phyloP scores from a whole-genome alignment of 2,888 invertebrate genomes.

The Erebia ligea region DNA sequence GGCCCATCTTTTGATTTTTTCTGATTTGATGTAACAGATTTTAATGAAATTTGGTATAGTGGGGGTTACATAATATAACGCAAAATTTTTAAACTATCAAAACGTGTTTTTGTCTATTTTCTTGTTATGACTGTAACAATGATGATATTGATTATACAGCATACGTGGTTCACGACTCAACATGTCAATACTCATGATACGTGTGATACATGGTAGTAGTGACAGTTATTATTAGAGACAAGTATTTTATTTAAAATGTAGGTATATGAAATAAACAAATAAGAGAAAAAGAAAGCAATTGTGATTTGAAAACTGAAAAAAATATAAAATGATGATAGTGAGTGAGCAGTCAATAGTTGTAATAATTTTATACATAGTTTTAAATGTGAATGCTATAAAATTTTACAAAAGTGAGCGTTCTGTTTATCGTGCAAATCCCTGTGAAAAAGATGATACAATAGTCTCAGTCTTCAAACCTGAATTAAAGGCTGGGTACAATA shows the following conservation, averaged over 20 bases:
- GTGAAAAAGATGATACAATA: conserved; percentile 14
- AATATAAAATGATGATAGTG: conserved; percentile 17
- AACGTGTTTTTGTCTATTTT: conserved; percentile 2
- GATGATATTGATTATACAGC: neutral
- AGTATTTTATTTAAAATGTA: neutral
- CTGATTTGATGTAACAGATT: too few species aligned
- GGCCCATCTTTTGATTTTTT: too few species aligned
- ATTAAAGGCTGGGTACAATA: conserved; percentile 31
- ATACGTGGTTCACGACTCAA: neutral
- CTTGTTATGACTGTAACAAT: neutral
- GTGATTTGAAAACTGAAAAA: neutral
- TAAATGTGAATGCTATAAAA: conserved; percentile 29
- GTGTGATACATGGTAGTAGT: neutral
- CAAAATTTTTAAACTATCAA: neutral
- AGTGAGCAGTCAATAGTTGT: conserved; percentile 7
- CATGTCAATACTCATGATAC: neutral
- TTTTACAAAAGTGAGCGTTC: conserved; percentile 25
- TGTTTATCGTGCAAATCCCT: conserved; percentile 17
- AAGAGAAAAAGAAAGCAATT: neutral
- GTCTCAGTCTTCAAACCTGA: conserved; percentile 20
- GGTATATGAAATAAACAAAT: conserved; percentile 7
- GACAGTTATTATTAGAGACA: neutral
- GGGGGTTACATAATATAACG: too few species aligned
- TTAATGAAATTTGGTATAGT: too few species aligned
- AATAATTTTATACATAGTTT: conserved; percentile 17